Evolutionary conservation across 2,113 vertebrate genomes (phyloP), one percentile per base, ranked within the genome.

Genomic region (Arizona elegans): DNA sequence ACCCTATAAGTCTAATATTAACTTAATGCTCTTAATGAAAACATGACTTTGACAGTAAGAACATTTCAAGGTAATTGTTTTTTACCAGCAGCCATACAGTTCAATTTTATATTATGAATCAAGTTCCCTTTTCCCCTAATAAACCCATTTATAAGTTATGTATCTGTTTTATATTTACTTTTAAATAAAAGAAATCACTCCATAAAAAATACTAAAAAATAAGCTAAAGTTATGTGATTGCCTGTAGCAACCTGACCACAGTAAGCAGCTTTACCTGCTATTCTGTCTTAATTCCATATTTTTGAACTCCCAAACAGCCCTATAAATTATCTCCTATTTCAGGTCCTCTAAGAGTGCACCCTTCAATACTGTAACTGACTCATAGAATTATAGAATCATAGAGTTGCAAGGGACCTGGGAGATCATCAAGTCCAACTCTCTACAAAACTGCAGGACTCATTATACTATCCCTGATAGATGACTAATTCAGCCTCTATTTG

Each of bases 1-100:
- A 94, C 93, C 52, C 89, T 55, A 88, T 50, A 33, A 53, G 56
- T 38, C 87, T 91, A 87, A 65, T 26, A 43, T 43, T 87, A 86
- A 62, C 95, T 95, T 95, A 2, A 0, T 92, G 58, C 33, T 91
- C n/a, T 15, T 90, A 89, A 92, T 94, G 93, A 93, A 94, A 95
- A 90, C 65, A 50, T 38, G 54, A 12, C 65, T 38, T 89, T 93
- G 1, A 89, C 92, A 89, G 65, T 95, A 53, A 93, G 92, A 58
- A 95, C 95, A 92, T 91, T 11, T 38, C 81, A 50, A 33, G 81
- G 1, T 26, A 90, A 86, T 50, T 93, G 86, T 92, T 21, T 58
- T 96, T 92, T 85, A 70, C 38, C 91, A 88, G 9, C 33, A 95
- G 13, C 17, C 70, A 1, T 91, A 52, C 89, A 87, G 95, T 59